A percentile compares a stretch with the other conserved stretches of the same genome.
Conservation (phyloP, 1,140 invertebrate genomes). For the Zaprionus camerounensis region DNA sequence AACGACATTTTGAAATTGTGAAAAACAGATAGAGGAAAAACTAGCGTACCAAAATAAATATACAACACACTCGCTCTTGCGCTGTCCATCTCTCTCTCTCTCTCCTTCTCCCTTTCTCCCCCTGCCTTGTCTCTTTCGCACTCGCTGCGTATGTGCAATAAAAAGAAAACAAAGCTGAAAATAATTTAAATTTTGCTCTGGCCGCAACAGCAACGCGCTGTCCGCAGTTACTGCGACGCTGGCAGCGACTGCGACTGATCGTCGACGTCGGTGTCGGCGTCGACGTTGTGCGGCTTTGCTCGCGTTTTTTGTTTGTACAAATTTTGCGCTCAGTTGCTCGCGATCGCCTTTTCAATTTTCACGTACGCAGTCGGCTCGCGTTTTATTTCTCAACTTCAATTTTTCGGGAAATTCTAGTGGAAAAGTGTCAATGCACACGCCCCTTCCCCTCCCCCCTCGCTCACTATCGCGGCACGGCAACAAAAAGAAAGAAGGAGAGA, state of each 20-base stretch:
- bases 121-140: neutral
- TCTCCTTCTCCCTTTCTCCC: neutral
- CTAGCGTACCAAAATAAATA: conserved; percentile 77
- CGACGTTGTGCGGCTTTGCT: conserved; percentile 37
- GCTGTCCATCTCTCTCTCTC: neutral
- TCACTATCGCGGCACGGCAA: conserved; percentile 7
- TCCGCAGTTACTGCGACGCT: conserved; percentile 16
- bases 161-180: conserved; percentile 77
- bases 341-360: conserved; percentile 83
- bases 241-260: conserved; percentile 34
- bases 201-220: conserved; percentile 22
- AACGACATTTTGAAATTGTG: conserved; percentile 48
- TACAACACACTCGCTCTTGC: conserved; percentile 19
- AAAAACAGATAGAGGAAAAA: conserved; percentile 42
- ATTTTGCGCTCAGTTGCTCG: conserved; percentile 82
- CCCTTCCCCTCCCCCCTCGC: neutral
- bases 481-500: neutral
- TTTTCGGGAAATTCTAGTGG: conserved; percentile 23
- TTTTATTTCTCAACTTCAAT: conserved; percentile 27
- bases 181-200: conserved; percentile 77
- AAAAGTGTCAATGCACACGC: conserved; percentile 1
- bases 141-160: conserved; percentile 51
- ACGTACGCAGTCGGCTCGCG: conserved; percentile 57
- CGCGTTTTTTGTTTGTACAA: conserved; percentile 62
- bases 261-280: conserved; percentile 29